phyloP scores from a whole-genome alignment of 2,797 vertebrate species.

The Myotis planiceps region DNA sequence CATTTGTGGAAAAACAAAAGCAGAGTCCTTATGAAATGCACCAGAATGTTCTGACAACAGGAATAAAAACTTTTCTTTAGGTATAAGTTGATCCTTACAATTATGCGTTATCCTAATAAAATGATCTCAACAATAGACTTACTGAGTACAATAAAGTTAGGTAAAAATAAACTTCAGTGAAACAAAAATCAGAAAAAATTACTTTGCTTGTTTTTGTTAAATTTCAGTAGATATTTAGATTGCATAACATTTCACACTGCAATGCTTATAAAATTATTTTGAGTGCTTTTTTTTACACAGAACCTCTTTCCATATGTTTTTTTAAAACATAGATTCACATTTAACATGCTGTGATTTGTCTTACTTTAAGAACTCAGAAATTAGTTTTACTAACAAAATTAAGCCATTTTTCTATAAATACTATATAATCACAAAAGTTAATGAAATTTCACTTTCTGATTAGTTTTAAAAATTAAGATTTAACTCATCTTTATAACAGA shows the following conservation, averaged over 20 bases:
- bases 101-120: slow-evolving; percentile 1
- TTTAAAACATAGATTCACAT: background rate
- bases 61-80: background rate
- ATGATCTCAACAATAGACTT: background rate
- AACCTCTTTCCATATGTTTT: background rate
- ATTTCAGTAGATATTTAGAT: background rate
- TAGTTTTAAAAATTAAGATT: background rate
- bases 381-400: slow-evolving; percentile 45
- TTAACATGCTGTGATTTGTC: background rate
- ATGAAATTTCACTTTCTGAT: slow-evolving; percentile 49
- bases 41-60: background rate
- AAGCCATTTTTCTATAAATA: slow-evolving; percentile 40
- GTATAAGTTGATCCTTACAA: background rate
- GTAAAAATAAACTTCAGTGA: slow-evolving; percentile 3
- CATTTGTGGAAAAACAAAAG: background rate
- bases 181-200: background rate
- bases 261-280: background rate
- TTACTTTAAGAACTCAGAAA: slow-evolving; percentile 14
- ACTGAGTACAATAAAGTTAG: background rate
- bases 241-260: background rate
- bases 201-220: background rate
- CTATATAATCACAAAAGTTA: background rate
- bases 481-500: background rate
- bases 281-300: slow-evolving; percentile 13
- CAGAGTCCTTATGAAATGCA: background rate